Conservation (phyloP, 2,888 invertebrate species). For the Scelioninae gen. 1 region DNA sequence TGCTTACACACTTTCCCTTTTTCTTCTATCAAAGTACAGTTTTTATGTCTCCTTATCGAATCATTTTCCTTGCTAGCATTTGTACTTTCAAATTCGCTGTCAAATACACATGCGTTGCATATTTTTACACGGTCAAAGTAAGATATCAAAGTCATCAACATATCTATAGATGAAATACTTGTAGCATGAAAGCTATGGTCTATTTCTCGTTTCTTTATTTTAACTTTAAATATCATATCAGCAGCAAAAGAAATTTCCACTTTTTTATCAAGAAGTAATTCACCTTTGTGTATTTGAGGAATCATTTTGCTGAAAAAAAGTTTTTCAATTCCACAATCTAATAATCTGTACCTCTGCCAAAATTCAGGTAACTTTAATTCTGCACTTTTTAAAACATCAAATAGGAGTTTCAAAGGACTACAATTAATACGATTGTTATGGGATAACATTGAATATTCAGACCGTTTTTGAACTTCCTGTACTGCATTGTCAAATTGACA, state of each 20-base stretch:
- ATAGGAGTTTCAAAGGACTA: constrained; percentile 3
- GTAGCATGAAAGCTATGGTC: constrained; percentile 35
- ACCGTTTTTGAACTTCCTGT: too few relatives aligned
- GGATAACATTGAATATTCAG: background rate
- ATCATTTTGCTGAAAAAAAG: constrained; percentile 31
- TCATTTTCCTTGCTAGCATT: constrained; percentile 30
- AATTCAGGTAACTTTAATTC: constrained; percentile 24
- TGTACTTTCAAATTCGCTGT: background rate
- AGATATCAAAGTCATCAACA: constrained; percentile 14
- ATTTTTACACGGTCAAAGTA: constrained; percentile 25
- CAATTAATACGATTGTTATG: background rate
- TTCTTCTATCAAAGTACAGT: constrained; percentile 8
- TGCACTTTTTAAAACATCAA: constrained; percentile 17
- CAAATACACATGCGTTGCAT: constrained; percentile 24
- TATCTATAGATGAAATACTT: constrained; percentile 12
- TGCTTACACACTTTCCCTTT: constrained; percentile 1
- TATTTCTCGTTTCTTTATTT: constrained; percentile 34
- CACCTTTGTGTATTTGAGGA: constrained; percentile 31
- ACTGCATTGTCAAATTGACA: background rate
- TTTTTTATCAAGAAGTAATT: constrained; percentile 33
- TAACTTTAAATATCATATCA: constrained; percentile 27
- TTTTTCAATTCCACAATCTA: constrained; percentile 32
- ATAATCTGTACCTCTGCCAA: constrained; percentile 29
- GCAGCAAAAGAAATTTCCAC: constrained; percentile 27
- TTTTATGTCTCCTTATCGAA: constrained; percentile 31